Evolutionary conservation across 2,113 vertebrate genomes (phyloP), one percentile per base, ranked within the genome.

Genomic region (Trichomycterus rosablanca): DNA sequence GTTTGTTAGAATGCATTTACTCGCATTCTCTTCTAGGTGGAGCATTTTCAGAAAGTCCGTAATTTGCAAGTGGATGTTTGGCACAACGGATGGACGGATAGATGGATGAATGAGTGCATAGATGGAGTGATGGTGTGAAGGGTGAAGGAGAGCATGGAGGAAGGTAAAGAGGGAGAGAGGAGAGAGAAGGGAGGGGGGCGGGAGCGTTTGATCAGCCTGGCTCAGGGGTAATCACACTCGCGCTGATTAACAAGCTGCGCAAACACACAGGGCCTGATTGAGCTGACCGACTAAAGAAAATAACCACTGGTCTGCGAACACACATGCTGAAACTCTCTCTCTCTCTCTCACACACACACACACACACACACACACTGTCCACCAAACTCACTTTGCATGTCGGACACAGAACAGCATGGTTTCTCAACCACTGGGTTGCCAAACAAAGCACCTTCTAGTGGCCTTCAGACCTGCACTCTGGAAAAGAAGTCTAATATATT

Each of bases 231-330:
- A 78, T 74, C 68, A 73, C 68, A 73, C 54, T 52, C 45, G 58
- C 59, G 59, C 67, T 78, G 71, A 78, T 78, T 75, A 76, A 76
- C 76, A 78, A 75, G 73, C 73, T 73, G 71, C 60, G 59, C 71
- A 75, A 75, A 74, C 73, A 78, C 62, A 71, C 65, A 64, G 52
- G 49, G 37, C 65, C 63, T 72, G 76, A 75, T 69, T 75, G 71
- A 66, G 51, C 59, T 61, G 72, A 69, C 72, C 53, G 60, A 59
- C 69, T 74, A 74, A 77, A 77, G 73, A 72, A 77, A 77, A 77
- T 69, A 71, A 77, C 70, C 62, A 19, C 52, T 64, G 56, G 67
- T 71, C 70, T 70, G 65, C 18, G 66, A 56, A 60, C 69, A 69
- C 73, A 67, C 61, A 58, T 59, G 55, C 43, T 44, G 14, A 43